Evolutionary conservation across 1,140 invertebrate genomes (phyloP), one percentile per base, ranked within the genome.

Genomic region (Dreissena rostriformis): DNA sequence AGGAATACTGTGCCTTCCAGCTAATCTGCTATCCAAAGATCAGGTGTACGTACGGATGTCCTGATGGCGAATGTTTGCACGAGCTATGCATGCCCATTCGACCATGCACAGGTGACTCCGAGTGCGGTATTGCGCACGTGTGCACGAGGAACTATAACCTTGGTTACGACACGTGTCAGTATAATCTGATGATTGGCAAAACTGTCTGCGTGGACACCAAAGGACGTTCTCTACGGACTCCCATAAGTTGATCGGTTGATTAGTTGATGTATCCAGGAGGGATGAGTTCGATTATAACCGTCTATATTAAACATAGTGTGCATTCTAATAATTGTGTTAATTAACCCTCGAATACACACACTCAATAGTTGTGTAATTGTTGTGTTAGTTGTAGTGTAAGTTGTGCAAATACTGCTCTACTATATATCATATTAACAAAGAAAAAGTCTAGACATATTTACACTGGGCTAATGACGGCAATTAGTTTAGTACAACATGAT

Each of bases 151-250:
- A 92, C 80, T 90, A 81, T 82, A 92, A 92, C 70, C 88, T 92
- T 0, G 91, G 91, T 28, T 92, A 92, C 71, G 51, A 82, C 67
- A 88, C 87, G 2, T 92, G 91, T 61, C 91, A 92, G 75, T 92
- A 91, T 77, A 90, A 92, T 68, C 86, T 92, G 22, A 88, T 91
- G 72, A 90, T 92, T 24, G 91, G 90, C 1, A 89, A 81, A 97
- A 94, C 89, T 95, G 95, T 66, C 94, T 93, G 92, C 97, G 96
- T 12, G 95, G 96, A 92, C 53, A 67, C 51, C 0, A 67, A 83
- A 6, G 72, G 81, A 22, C 63, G 73, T 73, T 72, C 79, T 22
- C 55, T 81, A 19, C 24, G 51, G 4, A 81, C 52, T 65, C 68
- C 67, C 5, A 55, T 81, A 52, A 28, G 17, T 61, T 61, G 57